Conservation (phyloP, 2,797 vertebrate genomes). For the Malurus splendens region DNA sequence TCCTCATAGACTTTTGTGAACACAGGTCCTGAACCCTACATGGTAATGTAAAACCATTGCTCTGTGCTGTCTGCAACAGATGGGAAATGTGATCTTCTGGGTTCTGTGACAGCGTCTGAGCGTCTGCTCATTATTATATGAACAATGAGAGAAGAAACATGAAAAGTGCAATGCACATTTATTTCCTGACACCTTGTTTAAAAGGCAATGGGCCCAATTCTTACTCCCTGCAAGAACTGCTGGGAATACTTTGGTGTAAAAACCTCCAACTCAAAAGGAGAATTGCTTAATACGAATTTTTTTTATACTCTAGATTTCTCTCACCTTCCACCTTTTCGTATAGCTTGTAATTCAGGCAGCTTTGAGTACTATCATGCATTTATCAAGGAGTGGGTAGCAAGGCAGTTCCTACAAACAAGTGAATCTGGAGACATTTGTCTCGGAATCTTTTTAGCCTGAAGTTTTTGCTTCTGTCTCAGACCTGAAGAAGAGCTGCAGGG, state of each 20-base stretch:
- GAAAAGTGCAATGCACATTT: background rate
- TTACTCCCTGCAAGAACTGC: background rate
- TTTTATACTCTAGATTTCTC: background rate
- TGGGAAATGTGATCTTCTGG: conserved; percentile 45
- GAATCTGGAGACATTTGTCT: background rate
- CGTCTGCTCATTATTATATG: conserved; percentile 32
- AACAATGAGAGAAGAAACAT: conserved; percentile 30
- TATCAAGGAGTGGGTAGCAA: background rate
- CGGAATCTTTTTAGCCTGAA: background rate
- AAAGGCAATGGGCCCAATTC: background rate
- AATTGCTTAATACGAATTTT: background rate
- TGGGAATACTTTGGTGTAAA: background rate
- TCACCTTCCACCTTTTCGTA: background rate
- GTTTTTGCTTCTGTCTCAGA: background rate
- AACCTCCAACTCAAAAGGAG: background rate
- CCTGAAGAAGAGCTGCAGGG: background rate
- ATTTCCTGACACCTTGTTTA: conserved; percentile 18
- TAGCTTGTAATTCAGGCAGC: background rate
- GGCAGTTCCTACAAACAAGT: background rate
- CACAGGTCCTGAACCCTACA: conserved; percentile 6
- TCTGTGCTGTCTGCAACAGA: conserved; percentile 9
- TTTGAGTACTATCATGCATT: background rate
- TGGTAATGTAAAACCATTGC: conserved; percentile 37
- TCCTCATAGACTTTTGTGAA: conserved; percentile 35
- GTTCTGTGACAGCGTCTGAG: conserved; percentile 14